Conservation (phyloP, 2,888 invertebrate genomes). For the Boloria selene region DNA sequence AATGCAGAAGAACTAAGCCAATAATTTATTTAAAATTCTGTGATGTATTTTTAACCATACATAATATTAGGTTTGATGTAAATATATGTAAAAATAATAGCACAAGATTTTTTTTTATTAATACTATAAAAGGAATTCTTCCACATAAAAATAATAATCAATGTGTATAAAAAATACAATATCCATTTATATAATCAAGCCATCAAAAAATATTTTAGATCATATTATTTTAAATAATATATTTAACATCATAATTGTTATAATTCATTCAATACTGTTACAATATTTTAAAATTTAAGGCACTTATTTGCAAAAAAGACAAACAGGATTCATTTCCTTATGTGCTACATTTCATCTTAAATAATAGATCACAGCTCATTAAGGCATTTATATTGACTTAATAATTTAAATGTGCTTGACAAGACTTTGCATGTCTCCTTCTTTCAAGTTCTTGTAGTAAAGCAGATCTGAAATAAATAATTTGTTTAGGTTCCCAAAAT, state of each 20-base stretch:
- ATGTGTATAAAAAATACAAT: conserved; percentile 1
- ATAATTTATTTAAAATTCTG: conserved; percentile 32
- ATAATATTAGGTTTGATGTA: conserved; percentile 8
- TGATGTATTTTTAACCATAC: conserved; percentile 14
- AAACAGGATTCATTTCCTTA: conserved; percentile 30
- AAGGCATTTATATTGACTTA: conserved; percentile 61
- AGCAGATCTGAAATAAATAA: conserved; percentile 85
- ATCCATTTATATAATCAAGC: background rate
- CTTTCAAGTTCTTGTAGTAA: conserved; percentile 89
- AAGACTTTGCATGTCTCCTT: conserved; percentile 71
- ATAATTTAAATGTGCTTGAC: conserved; percentile 70
- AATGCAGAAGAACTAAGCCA: conserved; percentile 38
- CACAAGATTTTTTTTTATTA: background rate
- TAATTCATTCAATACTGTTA: conserved; percentile 8
- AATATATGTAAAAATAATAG: background rate
- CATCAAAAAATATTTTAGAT: conserved; percentile 1
- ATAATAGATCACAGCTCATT: conserved; percentile 70
- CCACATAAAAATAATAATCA: no score
- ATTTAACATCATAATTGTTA: conserved; percentile 18
- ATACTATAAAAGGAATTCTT: background rate
- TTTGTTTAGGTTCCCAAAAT: background rate
- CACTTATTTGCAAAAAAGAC: conserved; percentile 34
- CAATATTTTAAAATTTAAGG: conserved; percentile 18
- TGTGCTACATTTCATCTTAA: conserved; percentile 35
- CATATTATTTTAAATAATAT: conserved; percentile 9